Percentiles rank a stretch among this genome's conserved stretches.
These are phyloP conservation scores for Alitta virens DNA, from an alignment of 2,888 invertebrate genomes.

Conservation along the genomic window DNA sequence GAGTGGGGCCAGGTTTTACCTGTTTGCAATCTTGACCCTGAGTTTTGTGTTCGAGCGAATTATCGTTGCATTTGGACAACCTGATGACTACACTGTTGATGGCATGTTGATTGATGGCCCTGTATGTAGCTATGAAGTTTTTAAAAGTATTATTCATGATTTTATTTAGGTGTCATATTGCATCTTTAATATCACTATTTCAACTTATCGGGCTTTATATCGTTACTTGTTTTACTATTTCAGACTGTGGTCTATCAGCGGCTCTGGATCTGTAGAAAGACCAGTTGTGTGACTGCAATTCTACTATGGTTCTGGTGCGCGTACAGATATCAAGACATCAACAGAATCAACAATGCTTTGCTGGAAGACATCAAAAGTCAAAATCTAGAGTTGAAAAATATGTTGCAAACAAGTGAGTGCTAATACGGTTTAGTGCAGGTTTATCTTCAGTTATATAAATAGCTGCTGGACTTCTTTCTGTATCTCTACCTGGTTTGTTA, in stretches of 20 bases:
- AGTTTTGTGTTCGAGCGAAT: conserved; percentile 60
- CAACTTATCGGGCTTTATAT: too few relatives aligned
- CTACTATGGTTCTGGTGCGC: conserved; percentile 51
- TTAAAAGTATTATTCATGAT: not conserved
- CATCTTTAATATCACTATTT: not conserved
- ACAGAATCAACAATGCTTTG: conserved; percentile 57
- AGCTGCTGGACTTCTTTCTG: too few relatives aligned
- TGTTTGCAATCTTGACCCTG: conserved; percentile 61
- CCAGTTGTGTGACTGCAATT: conserved; percentile 50
- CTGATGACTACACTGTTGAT: not conserved
- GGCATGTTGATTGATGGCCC: conserved; percentile 15
- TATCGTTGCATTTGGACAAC: conserved; percentile 24
- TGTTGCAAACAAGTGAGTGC: conserved; percentile 14
- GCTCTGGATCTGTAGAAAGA: conserved; percentile 60
- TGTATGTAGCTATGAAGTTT: conserved; percentile 10
- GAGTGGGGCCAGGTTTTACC: conserved; percentile 61
- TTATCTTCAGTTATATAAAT: too few relatives aligned
- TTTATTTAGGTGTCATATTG: not conserved
- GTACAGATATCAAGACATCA: conserved; percentile 58
- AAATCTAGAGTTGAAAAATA: conserved; percentile 32
- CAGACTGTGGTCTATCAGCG: conserved; percentile 57
- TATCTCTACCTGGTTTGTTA: too few relatives aligned
- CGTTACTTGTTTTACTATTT: conserved; percentile 21
- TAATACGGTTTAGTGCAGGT: not conserved
- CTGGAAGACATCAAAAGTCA: conserved; percentile 58